phyloP scores from a whole-genome alignment of 2,113 vertebrate species.

The Crocuta crocuta region DNA sequence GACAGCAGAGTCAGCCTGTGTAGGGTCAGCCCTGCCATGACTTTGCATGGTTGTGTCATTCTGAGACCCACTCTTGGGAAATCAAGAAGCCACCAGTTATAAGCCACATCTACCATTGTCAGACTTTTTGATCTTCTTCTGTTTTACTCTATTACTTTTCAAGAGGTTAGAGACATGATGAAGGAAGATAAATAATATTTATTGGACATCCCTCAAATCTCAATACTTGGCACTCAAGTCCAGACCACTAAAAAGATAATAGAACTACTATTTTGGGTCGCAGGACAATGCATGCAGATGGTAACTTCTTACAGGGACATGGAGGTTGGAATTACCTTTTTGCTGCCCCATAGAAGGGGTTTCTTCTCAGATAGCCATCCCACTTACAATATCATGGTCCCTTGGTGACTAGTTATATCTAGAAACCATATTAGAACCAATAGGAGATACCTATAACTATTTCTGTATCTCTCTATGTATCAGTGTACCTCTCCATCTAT shows the following conservation, averaged over 20 bases:
- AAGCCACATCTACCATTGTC: background rate
- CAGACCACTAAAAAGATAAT: background rate
- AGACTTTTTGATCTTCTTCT: background rate
- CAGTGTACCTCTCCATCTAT: background rate
- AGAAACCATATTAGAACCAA: background rate
- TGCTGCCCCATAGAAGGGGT: background rate
- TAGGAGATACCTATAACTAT: background rate
- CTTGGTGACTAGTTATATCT: background rate
- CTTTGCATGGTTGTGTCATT: background rate
- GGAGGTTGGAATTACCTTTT: background rate
- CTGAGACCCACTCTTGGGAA: background rate
- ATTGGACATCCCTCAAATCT: background rate
- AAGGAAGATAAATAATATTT: background rate
- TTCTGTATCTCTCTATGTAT: background rate
- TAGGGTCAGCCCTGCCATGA: background rate
- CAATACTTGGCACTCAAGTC: background rate
- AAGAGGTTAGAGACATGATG: background rate
- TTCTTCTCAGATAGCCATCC: too few species aligned
- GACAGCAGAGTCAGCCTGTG: background rate
- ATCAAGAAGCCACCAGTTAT: background rate
- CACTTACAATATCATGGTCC: background rate
- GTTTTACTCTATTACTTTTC: background rate
- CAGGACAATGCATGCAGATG: background rate
- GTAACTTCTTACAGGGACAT: background rate
- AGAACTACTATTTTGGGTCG: background rate